phyloP scores from a whole-genome alignment of 2,888 invertebrate species.

The Dynastes tityus region DNA sequence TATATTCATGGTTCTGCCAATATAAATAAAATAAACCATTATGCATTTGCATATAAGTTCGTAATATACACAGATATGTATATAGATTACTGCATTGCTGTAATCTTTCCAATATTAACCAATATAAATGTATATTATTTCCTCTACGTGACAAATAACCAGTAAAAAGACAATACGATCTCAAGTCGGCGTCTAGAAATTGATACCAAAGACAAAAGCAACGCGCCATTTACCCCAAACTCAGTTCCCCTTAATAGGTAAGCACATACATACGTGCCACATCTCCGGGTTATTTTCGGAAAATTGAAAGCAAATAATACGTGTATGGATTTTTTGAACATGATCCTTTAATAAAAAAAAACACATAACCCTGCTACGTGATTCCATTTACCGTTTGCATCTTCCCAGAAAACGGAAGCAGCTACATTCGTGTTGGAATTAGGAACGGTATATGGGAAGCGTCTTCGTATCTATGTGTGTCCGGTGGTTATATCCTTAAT shows the following conservation, averaged over 20 bases:
- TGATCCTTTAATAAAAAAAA: slow-evolving; percentile 45
- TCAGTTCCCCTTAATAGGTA: not conserved
- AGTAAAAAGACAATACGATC: no score
- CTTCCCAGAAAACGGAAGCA: not conserved
- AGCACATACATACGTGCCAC: not conserved
- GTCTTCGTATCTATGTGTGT: not conserved
- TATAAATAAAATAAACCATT: no score
- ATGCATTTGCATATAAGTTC: no score
- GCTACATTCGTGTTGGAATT: slow-evolving; percentile 1
- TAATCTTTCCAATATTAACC: no score
- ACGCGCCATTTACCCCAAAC: no score
- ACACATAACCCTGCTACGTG: slow-evolving; percentile 39
- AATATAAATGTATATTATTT: no score
- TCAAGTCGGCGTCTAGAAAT: no score
- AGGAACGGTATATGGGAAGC: slow-evolving; percentile 6
- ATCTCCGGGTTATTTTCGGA: slow-evolving; percentile 34
- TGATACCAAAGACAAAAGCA: no score
- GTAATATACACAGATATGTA: no score
- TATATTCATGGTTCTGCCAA: no score
- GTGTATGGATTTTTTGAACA: slow-evolving; percentile 46
- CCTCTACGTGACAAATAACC: no score
- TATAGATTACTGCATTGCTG: no score
- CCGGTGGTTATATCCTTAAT: not conserved
- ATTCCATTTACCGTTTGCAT: slow-evolving; percentile 39
- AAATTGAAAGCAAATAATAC: slow-evolving; percentile 49